Evolutionary conservation across 2,888 invertebrate species (phyloP), one percentile per base, ranked within the genome.

Genomic region (Ochropleura leucogaster): DNA sequence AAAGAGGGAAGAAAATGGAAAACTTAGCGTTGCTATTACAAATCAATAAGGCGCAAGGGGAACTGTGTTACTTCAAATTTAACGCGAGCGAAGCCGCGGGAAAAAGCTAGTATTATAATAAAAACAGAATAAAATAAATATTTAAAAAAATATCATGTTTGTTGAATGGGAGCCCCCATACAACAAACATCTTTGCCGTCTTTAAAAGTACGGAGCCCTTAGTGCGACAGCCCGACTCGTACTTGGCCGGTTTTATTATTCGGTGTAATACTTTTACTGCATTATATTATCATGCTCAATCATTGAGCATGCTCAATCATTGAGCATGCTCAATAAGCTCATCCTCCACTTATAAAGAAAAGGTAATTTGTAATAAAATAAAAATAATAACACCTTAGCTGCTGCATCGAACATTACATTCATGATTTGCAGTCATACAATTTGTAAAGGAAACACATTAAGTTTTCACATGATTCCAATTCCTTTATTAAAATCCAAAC

Each of bases 381-480:
- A 10, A 65, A 59, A 18, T n/a, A 77, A 77, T 55, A 30, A 64
- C 57, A 40, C 12, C 10, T 5, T 12, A 59, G 30, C 14, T 18
- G 42, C 44, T 49, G n/a, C 16, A 63, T 53, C 66, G 20, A 14
- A 49, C 18, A 69, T 83, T 79, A 59, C 63, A 59, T 5, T 47
- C 10, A 59, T 49, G 3, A 55, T 79, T 57, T 51, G 9, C 30
- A 66, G 20, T 49, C 51, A 12, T 73, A 68, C 46, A 80, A 70
- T 82, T 64, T 47, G 16, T 40, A 77, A 76, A 18, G 42, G 57
- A 69, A 73, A 64, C 46, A 62, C 51, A 67, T 69, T 68, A 60
- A 49, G 49, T 76, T 72, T 79, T 71, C 76, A 51, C 62, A 44
- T 64, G 47, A 62, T 53, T 81, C 49, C 82, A 75, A 60, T 80